Conservation (phyloP, 2,797 vertebrate species). For the Molossus molossus region DNA sequence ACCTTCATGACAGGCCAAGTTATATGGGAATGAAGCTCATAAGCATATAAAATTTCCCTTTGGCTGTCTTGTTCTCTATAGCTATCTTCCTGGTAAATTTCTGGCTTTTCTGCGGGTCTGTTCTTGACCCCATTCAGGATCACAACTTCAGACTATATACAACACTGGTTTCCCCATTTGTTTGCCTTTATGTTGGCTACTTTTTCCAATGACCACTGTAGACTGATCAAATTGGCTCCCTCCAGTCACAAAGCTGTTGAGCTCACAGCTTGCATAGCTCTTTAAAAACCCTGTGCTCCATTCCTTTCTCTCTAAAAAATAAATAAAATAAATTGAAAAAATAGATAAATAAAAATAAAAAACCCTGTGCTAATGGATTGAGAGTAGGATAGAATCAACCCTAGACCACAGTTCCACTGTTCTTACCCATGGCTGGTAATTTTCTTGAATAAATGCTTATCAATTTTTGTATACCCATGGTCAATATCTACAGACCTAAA, state of each 20-base stretch:
- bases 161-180: fast-evolving
- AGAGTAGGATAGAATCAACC: fast-evolving
- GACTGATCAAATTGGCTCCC: no score
- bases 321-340: no score
- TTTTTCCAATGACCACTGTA: fast-evolving
- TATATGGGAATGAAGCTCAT: fast-evolving
- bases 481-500: not conserved
- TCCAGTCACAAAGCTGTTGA: not conserved
- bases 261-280: not conserved
- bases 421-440: not conserved
- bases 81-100: not conserved
- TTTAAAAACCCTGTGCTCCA: not conserved
- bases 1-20: not conserved
- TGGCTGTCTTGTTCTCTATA: fast-evolving
- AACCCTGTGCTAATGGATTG: fast-evolving
- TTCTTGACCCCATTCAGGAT: fast-evolving
- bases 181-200: not conserved
- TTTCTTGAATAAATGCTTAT: not conserved
- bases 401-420: not conserved
- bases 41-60: fast-evolving
- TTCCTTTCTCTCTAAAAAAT: no score
- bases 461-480: not conserved
- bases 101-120: no score
- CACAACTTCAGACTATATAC: not conserved
- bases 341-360: not conserved